phyloP scores from a whole-genome alignment of 92 coral and sea anemone species.

The Palythoa grandis region DNA sequence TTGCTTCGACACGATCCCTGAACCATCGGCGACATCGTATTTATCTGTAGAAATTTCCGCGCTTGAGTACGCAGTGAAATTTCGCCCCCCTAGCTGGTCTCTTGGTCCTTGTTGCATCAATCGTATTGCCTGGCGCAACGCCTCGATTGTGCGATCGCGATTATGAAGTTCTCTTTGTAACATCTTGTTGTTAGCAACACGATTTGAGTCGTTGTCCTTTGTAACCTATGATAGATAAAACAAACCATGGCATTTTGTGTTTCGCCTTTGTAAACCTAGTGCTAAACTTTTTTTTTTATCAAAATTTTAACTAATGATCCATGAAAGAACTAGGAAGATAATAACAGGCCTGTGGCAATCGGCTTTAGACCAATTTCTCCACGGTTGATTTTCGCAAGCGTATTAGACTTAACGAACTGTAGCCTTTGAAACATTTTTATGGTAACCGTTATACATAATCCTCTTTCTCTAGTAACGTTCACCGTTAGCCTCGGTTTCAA shows the following conservation, averaged over 20 bases:
- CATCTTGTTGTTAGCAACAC: neutral
- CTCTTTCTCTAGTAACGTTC: no score
- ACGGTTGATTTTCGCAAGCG: no score
- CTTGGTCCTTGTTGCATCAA: neutral
- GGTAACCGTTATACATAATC: no score
- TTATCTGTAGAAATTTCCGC: neutral
- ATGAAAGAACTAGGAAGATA: no score
- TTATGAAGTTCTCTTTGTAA: conserved; percentile 33
- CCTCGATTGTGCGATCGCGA: conserved; percentile 43
- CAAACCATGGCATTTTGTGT: neutral
- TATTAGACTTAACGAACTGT: no score
- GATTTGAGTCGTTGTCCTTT: neutral
- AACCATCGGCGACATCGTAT: neutral
- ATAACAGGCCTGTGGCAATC: no score
- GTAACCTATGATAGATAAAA: neutral
- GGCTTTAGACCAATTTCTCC: no score
- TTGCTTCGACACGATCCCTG: neutral
- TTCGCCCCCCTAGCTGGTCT: neutral
- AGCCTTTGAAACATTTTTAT: no score
- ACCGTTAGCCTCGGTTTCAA: no score
- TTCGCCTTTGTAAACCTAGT: neutral
- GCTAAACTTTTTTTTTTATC: neutral
- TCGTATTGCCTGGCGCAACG: conserved; percentile 31
- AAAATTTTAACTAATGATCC: no score
- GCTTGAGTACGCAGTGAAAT: neutral